Percentiles rank a stretch among this genome's conserved stretches.
Conservation (phyloP, 2,888 invertebrate species). For the Harpalus rufipes region DNA sequence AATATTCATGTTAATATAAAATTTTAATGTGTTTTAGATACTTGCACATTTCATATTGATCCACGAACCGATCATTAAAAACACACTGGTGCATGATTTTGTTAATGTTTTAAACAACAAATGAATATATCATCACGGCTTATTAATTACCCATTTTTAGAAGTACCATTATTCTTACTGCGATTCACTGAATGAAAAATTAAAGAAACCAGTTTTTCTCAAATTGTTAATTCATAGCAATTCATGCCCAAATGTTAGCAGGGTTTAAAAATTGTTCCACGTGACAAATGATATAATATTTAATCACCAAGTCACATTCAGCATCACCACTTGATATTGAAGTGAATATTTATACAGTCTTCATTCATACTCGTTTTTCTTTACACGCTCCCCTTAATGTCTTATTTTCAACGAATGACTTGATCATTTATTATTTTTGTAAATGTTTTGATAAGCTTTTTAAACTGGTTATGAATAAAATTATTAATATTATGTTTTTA, state of each 20-base stretch:
- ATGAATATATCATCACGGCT: too few species aligned
- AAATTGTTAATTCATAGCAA: too few species aligned
- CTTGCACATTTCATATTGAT: neutral
- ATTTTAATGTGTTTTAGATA: too few species aligned
- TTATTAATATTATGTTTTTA: constrained; percentile 25
- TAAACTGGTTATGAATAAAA: constrained; percentile 49
- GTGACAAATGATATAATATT: constrained; percentile 38
- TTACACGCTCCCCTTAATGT: constrained; percentile 28
- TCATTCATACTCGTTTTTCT: constrained; percentile 20
- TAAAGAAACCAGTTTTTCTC: too few species aligned
- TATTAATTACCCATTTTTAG: too few species aligned
- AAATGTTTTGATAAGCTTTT: constrained; percentile 56
- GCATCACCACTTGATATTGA: neutral
- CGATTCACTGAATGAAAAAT: too few species aligned
- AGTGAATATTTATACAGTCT: constrained; percentile 10
- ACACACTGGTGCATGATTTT: too few species aligned
- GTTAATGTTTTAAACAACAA: too few species aligned
- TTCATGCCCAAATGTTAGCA: too few species aligned
- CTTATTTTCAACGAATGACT: constrained; percentile 22
- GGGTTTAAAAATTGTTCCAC: too few species aligned
- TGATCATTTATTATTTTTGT: constrained; percentile 59
- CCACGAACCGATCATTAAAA: neutral
- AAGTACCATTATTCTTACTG: too few species aligned
- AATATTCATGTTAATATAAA: too few species aligned
- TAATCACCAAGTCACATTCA: constrained; percentile 11